Conservation (phyloP, 1,140 invertebrate species). For the Calliphora vicina region DNA sequence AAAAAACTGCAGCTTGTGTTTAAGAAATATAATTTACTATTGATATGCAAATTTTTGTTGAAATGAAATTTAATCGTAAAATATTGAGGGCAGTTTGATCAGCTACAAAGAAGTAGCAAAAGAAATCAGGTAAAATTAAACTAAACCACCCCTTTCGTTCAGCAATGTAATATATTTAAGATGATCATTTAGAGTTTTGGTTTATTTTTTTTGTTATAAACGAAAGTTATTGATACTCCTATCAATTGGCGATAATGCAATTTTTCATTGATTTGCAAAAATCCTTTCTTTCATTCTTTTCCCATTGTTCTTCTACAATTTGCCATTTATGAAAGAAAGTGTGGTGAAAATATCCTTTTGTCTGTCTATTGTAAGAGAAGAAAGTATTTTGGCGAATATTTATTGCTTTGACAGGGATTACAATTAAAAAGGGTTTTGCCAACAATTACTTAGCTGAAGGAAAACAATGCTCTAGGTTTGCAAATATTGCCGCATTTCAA, state of each 20-base stretch:
- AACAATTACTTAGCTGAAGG: background rate
- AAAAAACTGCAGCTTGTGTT: background rate
- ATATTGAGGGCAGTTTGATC: constrained; percentile 15
- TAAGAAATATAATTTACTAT: background rate
- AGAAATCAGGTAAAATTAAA: background rate
- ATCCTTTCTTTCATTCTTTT: background rate
- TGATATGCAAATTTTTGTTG: constrained; percentile 5
- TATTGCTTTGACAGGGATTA: background rate
- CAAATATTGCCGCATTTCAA: background rate
- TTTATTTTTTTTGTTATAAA: background rate
- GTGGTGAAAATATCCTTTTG: constrained; percentile 1
- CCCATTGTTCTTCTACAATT: background rate
- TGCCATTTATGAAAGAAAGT: background rate
- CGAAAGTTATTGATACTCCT: background rate
- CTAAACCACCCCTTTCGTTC: background rate
- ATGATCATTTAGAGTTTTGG: background rate
- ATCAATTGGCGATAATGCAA: background rate
- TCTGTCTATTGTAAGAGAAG: background rate
- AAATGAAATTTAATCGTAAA: background rate
- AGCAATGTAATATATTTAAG: background rate
- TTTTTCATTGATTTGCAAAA: background rate
- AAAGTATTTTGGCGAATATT: background rate
- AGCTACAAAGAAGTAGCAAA: background rate
- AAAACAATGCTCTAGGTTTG: background rate
- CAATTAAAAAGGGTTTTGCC: background rate